These are phyloP conservation scores for Zaprionus ornatus DNA, from an alignment of 1,140 invertebrate genomes.

Conservation along the genomic window DNA sequence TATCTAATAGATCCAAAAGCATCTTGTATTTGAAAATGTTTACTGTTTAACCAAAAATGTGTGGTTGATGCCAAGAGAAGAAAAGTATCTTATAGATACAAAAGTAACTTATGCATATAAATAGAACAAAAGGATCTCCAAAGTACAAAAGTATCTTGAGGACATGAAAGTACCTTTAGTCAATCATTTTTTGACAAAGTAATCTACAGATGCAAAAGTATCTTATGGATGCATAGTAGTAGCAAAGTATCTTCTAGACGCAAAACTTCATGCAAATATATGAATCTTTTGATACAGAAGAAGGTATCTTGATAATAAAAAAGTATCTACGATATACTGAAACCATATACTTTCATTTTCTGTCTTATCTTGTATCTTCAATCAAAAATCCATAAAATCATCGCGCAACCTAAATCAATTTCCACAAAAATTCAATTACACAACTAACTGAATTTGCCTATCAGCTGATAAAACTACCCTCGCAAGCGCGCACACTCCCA, in stretches of 20 bases:
- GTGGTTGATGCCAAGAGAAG: no score
- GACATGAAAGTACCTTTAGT: background rate
- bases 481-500: constrained; percentile 5
- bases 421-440: background rate
- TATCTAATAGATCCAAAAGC: no score
- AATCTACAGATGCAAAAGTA: background rate
- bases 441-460: background rate
- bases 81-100: background rate
- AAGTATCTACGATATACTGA: background rate
- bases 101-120: background rate
- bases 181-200: background rate
- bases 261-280: background rate
- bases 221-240: background rate
- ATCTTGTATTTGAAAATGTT: no score
- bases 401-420: background rate
- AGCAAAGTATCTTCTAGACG: no score
- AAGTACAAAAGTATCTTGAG: background rate
- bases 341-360: background rate
- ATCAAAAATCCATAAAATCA: background rate
- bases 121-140: background rate
- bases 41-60: no score
- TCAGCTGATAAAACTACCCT: constrained; percentile 6
- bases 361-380: background rate
- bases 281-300: background rate
- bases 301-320: background rate